Evolutionary conservation across 1,140 invertebrate genomes (phyloP).

Genomic region (Phocides pigmalion): DNA sequence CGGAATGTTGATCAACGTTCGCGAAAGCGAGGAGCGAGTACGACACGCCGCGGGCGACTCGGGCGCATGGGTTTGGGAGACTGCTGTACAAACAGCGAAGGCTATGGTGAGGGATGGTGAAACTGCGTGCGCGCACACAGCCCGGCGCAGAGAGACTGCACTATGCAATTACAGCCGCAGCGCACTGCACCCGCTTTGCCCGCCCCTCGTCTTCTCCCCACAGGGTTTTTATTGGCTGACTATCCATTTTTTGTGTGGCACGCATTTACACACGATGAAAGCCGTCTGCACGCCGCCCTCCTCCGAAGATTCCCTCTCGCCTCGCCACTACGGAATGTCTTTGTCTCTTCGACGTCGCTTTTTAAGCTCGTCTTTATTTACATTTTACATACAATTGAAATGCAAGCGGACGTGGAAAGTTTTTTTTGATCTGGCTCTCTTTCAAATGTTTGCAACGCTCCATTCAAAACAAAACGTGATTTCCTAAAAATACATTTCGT

Average conservation of each 20-base stretch:
- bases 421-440: slow-evolving; percentile 32
- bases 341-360: slow-evolving; percentile 55
- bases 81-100: slow-evolving; percentile 35
- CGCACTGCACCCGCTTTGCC: slow-evolving; percentile 69
- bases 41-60: slow-evolving; percentile 36
- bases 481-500: slow-evolving; percentile 24
- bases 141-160: slow-evolving; percentile 72
- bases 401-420: slow-evolving; percentile 23
- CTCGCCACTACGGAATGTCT: slow-evolving; percentile 67
- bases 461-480: slow-evolving; percentile 25
- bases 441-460: slow-evolving; percentile 27
- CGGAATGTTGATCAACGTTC: slow-evolving; percentile 44
- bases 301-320: slow-evolving; percentile 67
- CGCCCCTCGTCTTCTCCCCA: slow-evolving; percentile 76
- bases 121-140: slow-evolving; percentile 75
- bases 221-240: slow-evolving; percentile 81
- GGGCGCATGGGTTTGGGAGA: slow-evolving; percentile 50
- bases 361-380: slow-evolving; percentile 49
- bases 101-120: slow-evolving; percentile 48
- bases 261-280: slow-evolving; percentile 76
- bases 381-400: slow-evolving; percentile 42
- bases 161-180: slow-evolving; percentile 60
- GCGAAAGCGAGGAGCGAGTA: slow-evolving; percentile 47
- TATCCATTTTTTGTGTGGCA: slow-evolving; percentile 76
- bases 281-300: slow-evolving; percentile 70